phyloP scores from a whole-genome alignment of 2,113 vertebrate genomes.

The Mystacornis crossleyi region DNA sequence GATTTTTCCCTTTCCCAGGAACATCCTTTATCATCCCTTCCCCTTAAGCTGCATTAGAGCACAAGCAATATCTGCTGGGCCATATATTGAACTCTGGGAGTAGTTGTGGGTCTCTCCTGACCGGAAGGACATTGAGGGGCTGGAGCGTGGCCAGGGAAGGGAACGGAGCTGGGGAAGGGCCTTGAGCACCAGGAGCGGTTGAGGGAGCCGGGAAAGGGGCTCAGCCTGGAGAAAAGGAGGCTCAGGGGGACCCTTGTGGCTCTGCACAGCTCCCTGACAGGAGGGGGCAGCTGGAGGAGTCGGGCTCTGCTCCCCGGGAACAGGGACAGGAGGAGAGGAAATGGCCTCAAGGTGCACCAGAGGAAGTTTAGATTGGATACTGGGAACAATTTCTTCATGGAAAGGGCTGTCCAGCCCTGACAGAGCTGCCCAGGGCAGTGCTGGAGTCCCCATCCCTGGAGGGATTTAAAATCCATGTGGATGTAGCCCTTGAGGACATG shows the following conservation, averaged over 20 bases:
- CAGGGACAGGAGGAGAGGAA: background rate
- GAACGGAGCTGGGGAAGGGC: background rate
- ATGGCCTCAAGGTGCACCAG: background rate
- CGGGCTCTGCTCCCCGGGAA: rapidly evolving
- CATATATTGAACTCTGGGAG: rapidly evolving
- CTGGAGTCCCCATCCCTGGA: rapidly evolving
- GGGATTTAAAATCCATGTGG: rapidly evolving
- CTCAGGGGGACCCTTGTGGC: background rate
- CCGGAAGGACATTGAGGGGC: rapidly evolving
- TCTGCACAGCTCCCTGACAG: background rate
- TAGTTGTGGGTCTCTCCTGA: background rate
- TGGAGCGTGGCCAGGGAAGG: rapidly evolving
- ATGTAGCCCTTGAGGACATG: background rate
- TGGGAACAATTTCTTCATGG: rapidly evolving
- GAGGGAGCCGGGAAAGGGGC: background rate
- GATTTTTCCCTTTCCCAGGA: background rate
- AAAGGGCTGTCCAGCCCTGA: rapidly evolving
- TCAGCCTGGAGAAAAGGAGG: background rate
- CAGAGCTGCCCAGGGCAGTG: background rate
- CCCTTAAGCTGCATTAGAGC: background rate
- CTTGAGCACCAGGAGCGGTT: rapidly evolving
- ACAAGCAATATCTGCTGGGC: background rate
- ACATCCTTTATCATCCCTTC: background rate
- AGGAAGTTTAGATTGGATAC: background rate
- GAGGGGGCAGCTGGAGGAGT: rapidly evolving